Base-by-base conservation (phyloP, 2,888 invertebrate species). In the Vesta saturnalis region DNA sequence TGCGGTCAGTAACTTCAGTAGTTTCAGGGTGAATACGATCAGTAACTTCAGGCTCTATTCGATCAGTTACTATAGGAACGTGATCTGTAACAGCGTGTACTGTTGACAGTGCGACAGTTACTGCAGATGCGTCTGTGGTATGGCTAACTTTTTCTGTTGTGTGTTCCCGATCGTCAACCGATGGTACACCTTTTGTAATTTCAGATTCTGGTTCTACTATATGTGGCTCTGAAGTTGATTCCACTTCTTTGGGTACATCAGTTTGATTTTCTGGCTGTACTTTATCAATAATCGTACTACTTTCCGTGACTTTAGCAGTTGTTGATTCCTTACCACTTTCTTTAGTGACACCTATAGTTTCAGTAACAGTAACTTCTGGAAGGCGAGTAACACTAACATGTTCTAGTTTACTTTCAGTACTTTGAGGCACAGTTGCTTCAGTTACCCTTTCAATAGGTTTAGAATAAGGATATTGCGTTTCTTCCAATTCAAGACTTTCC, bases 381-480 rank as follows among this genome's bases (percentile, higher is more conserved):
- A n/a, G 3, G n/a, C n/a, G n/a, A n/a, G n/a, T n/a, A n/a, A n/a
- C n/a, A n/a, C n/a, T n/a, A n/a, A 21, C 5, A 1, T 54, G 14
- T 12, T 49, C 49, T 16, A 16, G 30, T 60, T 52, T 35, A 5
- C 21, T 12, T 56, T 60, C 56, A 12, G 66, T 66, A 19, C 8
- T n/a, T 39, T 43, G 60, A 43, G n/a, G 5, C 15, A 12, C 30
- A 12, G 21, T 14, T 2, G 55, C 2, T 54, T 58, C 70, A 14
- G 67, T 60, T 68, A 69, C 70, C 21, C 56, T 43, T 30, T 65
- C 46, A 39, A 61, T 23, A 35, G 55, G 59, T 59, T 67, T 52
- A 4, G 62, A 21, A 35, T 21, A 18, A n/a, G 56, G 35, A 30
- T 39, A 18, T 62, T 43, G 10, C 15, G 49, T 55, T 65, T 69